Percentiles rank a stretch among this genome's conserved stretches.
Evolutionary conservation across 2,113 vertebrate species (phyloP).

Genomic region (Colius striatus): DNA sequence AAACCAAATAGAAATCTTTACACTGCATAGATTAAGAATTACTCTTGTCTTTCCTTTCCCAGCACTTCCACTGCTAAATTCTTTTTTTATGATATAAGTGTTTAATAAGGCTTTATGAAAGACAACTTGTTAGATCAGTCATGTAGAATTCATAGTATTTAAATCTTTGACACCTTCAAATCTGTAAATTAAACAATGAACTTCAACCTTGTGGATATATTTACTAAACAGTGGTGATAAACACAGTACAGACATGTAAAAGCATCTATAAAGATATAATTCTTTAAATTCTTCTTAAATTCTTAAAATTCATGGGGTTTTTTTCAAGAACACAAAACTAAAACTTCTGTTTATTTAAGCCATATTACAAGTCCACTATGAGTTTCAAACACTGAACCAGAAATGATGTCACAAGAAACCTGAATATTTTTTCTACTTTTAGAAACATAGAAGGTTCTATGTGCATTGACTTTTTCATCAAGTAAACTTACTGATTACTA

Average conservation of each 20-base stretch:
- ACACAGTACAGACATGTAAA: slow-evolving; percentile 15
- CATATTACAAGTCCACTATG: not conserved
- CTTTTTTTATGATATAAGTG: slow-evolving; percentile 16
- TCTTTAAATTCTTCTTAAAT: not conserved
- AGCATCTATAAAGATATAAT: not conserved
- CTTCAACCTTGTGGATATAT: not conserved
- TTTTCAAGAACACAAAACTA: not conserved
- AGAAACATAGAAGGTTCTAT: not conserved
- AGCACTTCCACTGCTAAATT: not conserved
- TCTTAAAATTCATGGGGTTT: not conserved
- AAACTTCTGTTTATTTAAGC: not conserved
- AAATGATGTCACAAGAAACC: not conserved
- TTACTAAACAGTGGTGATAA: not conserved
- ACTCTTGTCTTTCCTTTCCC: not conserved
- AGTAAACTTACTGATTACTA: not conserved
- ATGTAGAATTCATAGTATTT: slow-evolving; percentile 47
- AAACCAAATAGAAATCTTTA: not conserved
- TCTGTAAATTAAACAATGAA: slow-evolving; percentile 39
- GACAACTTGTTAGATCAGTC: slow-evolving; percentile 5
- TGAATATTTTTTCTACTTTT: not conserved
- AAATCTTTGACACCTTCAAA: slow-evolving; percentile 16
- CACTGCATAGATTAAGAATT: not conserved
- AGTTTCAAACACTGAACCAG: not conserved
- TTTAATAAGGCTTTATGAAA: not conserved
- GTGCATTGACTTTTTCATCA: not conserved